phyloP scores from a whole-genome alignment of 2,113 vertebrate genomes.

The Castor canadensis region DNA sequence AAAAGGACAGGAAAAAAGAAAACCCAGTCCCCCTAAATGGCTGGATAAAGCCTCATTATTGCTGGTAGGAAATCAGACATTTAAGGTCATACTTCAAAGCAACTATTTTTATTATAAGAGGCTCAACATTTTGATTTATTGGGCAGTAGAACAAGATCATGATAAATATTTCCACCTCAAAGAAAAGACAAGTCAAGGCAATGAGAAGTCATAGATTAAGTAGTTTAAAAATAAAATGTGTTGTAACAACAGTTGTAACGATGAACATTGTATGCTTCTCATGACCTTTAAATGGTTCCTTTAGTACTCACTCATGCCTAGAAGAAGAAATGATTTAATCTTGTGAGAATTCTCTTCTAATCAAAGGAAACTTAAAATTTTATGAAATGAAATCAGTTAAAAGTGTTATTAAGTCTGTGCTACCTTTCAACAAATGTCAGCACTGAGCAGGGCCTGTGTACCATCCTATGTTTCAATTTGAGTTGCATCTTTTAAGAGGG shows the following conservation, averaged over 20 bases:
- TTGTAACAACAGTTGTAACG: conserved; percentile 58
- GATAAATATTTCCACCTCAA: conserved; percentile 77
- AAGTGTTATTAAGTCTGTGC: not conserved
- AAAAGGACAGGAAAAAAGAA: conserved; percentile 70
- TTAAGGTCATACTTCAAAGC: conserved; percentile 85
- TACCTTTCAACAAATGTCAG: conserved; percentile 30
- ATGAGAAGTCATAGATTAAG: conserved; percentile 67
- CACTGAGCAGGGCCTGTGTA: not conserved
- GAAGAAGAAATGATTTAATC: conserved; percentile 33
- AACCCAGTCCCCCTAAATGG: not conserved
- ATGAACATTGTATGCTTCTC: conserved; percentile 31
- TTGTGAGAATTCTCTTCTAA: conserved; percentile 34
- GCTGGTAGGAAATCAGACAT: conserved; percentile 81
- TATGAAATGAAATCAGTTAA: conserved; percentile 12
- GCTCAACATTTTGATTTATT: conserved; percentile 83
- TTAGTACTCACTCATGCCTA: not conserved
- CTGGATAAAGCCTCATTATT: conserved; percentile 77
- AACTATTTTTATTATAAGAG: conserved; percentile 83
- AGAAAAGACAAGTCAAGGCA: conserved; percentile 65
- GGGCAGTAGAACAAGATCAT: conserved; percentile 69
- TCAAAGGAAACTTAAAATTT: conserved; percentile 38
- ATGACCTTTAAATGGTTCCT: not conserved
- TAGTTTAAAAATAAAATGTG: conserved; percentile 66
- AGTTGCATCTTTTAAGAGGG: not conserved
- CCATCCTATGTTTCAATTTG: not conserved